Evolutionary conservation across 2,888 invertebrate genomes (phyloP).

Genomic region (Lydus trimaculatus): DNA sequence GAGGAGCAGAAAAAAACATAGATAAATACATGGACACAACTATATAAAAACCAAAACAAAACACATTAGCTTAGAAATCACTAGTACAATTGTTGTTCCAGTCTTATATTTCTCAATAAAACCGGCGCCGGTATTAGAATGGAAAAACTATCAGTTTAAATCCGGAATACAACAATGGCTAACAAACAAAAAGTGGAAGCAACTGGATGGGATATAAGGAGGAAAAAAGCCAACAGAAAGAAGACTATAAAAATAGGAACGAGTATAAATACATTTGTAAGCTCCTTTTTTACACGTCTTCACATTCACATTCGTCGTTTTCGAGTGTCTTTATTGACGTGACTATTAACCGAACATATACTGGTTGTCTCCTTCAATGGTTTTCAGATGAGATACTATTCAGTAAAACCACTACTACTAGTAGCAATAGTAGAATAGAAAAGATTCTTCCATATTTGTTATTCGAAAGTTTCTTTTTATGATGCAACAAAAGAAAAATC

Average conservation of each 20-base stretch:
- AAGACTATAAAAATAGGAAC: slow-evolving; percentile 11
- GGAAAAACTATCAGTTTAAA: slow-evolving; percentile 18
- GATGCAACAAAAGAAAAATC: too few species aligned
- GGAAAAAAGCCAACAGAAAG: slow-evolving; percentile 9
- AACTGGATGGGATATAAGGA: not conserved
- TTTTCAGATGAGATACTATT: not conserved
- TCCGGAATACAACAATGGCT: not conserved
- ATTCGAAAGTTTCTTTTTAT: too few species aligned
- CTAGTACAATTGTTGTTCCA: not conserved
- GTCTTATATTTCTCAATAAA: slow-evolving; percentile 14
- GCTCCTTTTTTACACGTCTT: not conserved
- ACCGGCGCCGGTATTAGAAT: slow-evolving; percentile 9
- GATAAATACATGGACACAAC: not conserved
- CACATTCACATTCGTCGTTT: not conserved
- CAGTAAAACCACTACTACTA: not conserved
- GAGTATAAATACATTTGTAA: slow-evolving; percentile 18
- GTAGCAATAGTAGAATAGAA: too few species aligned
- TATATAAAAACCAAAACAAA: not conserved
- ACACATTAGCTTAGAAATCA: not conserved
- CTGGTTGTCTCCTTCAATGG: not conserved
- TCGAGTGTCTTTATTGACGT: slow-evolving; percentile 12
- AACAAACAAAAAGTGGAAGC: not conserved
- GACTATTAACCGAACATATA: not conserved
- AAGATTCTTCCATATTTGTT: too few species aligned
- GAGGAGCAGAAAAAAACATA: not conserved